Base-by-base conservation (phyloP, 2,888 invertebrate species). In the Myopa tessellatipennis region DNA sequence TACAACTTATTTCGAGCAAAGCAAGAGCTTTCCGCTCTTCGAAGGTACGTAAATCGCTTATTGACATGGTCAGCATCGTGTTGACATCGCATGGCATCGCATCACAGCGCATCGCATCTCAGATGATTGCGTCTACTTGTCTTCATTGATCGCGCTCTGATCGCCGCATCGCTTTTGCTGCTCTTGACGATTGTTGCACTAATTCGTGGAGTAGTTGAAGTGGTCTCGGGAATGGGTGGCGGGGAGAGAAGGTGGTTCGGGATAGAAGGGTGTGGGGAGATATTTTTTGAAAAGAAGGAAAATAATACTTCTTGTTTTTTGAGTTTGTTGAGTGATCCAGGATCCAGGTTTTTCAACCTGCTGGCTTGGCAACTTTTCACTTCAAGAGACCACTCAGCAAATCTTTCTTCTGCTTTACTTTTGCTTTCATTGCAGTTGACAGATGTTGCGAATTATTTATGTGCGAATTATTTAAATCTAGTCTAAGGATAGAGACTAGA, bases 51-150 rank as follows among this genome's bases (percentile, higher is more conserved):
- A 76, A 78, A 78, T 78, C 73, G 76, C 55, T 34, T 61, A 63
- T 72, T 78, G 78, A 76, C 78, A 76, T 78, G 78, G 73, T 78
- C 78, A 76, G 72, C 76, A 78, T 78, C 78, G 71, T 71, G 78
- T 60, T 75, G 78, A 78, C 78, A 78, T 78, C 36, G 63, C 74
- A n/a, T 74, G 8, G 38, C 61, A 67, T 67, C 36, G 67, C 67
- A 65, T 58, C 45, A 58, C 52, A 52, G 16, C 36, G 67, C 67
- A 65, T 58, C 18, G 60, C 71, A 60, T 60, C 45, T 72, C 52
- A 52, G 16, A 34, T 34, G 8, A 18, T 26, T 34, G 18, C 52
- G 52, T 26, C 34, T 58, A 12, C 26, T 67, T 69, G 70, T 71
- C 70, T 55, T n/a, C 58, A 52, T 16, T 55, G 36, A 67, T 71